A percentile compares a stretch with the other conserved stretches of the same genome.
phyloP scores from a whole-genome alignment of 1,140 invertebrate species.

The Mercenaria mercenaria region DNA sequence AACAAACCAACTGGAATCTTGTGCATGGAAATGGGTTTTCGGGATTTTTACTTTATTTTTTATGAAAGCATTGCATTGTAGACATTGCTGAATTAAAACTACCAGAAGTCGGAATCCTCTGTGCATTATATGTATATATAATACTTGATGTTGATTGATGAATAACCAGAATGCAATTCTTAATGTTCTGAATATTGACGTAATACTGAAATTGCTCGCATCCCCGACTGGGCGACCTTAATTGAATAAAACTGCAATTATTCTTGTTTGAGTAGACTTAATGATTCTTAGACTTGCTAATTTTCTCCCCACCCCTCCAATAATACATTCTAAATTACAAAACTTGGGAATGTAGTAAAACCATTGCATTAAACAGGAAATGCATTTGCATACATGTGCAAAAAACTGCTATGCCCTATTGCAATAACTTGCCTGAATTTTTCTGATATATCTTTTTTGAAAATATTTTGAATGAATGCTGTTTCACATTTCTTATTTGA shows the following conservation, averaged over 20 bases:
- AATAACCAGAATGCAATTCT: conserved; percentile 32
- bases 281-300: conserved; percentile 55
- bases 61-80: conserved; percentile 29
- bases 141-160: conserved; percentile 38
- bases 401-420: conserved; percentile 64
- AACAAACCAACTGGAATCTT: conserved; percentile 47
- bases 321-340: conserved; percentile 56
- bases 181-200: conserved; percentile 25
- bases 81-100: background rate
- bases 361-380: conserved; percentile 40
- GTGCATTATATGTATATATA: conserved; percentile 24
- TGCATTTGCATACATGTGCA: conserved; percentile 67
- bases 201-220: conserved; percentile 39
- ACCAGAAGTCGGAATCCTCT: conserved; percentile 13
- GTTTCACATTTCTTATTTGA: conserved; percentile 69
- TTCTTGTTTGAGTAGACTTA: conserved; percentile 64
- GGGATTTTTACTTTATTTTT: conserved; percentile 26
- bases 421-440: conserved; percentile 64
- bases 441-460: conserved; percentile 44
- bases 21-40: conserved; percentile 60
- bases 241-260: conserved; percentile 45
- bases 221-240: conserved; percentile 23
- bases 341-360: conserved; percentile 58
- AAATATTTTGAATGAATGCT: conserved; percentile 56
- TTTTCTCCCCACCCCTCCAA: conserved; percentile 44